A percentile compares a stretch with the other conserved stretches of the same genome.
Conservation (phyloP, 2,113 vertebrate species). For the Oreamnos americanus region DNA sequence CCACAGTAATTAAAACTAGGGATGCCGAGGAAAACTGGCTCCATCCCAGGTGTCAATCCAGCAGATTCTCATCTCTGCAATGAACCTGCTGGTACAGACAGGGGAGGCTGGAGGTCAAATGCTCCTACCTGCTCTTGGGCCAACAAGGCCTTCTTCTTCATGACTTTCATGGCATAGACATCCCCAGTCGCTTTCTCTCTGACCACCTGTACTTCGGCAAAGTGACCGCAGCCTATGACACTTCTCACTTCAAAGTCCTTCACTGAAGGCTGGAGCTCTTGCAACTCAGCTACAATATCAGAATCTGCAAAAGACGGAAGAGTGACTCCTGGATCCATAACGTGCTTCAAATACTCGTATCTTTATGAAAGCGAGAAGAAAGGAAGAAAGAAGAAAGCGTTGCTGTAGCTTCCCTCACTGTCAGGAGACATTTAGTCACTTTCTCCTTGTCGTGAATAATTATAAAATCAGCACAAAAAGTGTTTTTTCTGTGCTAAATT, state of each 20-base stretch:
- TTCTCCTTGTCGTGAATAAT: slow-evolving; percentile 69
- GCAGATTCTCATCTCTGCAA: neutral
- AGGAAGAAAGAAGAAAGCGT: neutral
- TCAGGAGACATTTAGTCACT: slow-evolving; percentile 76
- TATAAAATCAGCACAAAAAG: slow-evolving; percentile 75
- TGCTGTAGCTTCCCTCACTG: slow-evolving; percentile 49
- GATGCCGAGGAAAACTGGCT: neutral
- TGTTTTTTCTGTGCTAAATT: slow-evolving; percentile 74
- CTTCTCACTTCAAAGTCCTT: slow-evolving; percentile 91
- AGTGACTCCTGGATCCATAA: slow-evolving; percentile 52
- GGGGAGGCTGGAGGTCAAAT: neutral
- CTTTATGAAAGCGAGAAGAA: neutral
- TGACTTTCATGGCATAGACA: slow-evolving; percentile 95
- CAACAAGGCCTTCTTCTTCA: slow-evolving; percentile 89
- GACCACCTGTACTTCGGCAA: slow-evolving; percentile 93
- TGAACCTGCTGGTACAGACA: neutral
- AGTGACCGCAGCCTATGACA: slow-evolving; percentile 91
- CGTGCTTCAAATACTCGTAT: neutral
- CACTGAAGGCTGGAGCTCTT: slow-evolving; percentile 86
- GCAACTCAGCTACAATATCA: slow-evolving; percentile 88
- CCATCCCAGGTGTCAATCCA: neutral
- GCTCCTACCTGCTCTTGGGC: slow-evolving; percentile 87
- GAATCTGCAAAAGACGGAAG: slow-evolving; percentile 84
- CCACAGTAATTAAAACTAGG: neutral
- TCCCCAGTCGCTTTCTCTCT: slow-evolving; percentile 91